Conservation (phyloP, 2,113 vertebrate species). For the Coreoperca whiteheadi region DNA sequence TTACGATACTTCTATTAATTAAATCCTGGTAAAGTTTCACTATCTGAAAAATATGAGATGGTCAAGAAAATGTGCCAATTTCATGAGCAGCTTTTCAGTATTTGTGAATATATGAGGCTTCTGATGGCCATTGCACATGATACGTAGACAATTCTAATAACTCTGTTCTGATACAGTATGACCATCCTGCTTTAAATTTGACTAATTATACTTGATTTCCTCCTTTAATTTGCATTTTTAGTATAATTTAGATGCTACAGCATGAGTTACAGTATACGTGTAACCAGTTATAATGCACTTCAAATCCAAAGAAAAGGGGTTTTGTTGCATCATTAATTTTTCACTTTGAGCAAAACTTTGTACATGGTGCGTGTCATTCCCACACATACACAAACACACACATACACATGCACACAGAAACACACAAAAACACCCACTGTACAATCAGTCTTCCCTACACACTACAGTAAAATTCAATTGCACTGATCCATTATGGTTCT, state of each 20-base stretch:
- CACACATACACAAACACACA: not conserved
- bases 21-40: no score
- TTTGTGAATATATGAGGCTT: not conserved
- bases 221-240: not conserved
- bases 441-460: slow-evolving; percentile 12
- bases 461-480: slow-evolving; percentile 40
- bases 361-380: not conserved
- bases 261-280: not conserved
- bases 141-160: not conserved
- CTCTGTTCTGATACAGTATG: not conserved
- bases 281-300: not conserved
- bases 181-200: not conserved
- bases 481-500: slow-evolving; percentile 44
- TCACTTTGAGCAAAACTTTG: slow-evolving; percentile 2
- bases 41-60: not conserved
- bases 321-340: not conserved
- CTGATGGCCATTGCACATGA: not conserved
- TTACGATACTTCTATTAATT: not conserved
- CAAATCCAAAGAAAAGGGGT: not conserved
- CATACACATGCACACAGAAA: not conserved
- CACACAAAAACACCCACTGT: not conserved
- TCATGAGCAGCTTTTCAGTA: not conserved
- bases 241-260: not conserved
- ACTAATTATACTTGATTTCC: not conserved
- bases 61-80: not conserved